These are phyloP conservation scores for Pseudorectes ferrugineus DNA, from an alignment of 2,113 vertebrate species.

Conservation along the genomic window DNA sequence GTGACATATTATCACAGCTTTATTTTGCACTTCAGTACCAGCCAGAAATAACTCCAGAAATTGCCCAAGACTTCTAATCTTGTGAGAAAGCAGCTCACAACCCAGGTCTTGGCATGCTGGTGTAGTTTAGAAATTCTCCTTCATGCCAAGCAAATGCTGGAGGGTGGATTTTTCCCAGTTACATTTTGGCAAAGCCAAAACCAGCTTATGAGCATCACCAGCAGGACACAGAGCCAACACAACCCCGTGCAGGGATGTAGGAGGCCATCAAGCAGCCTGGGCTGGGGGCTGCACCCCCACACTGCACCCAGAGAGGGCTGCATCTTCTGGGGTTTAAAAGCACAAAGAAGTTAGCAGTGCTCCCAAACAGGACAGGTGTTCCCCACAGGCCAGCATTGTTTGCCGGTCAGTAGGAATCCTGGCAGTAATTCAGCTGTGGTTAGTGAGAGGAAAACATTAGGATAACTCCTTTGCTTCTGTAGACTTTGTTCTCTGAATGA, in stretches of 20 bases:
- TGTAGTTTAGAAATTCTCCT: background rate
- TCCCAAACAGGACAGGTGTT: background rate
- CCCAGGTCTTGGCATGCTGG: accelerated
- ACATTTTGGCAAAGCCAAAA: background rate
- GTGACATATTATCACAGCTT: background rate
- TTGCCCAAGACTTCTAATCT: background rate
- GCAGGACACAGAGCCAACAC: accelerated
- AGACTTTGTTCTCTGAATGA: background rate
- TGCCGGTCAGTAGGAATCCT: background rate
- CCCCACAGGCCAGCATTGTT: accelerated
- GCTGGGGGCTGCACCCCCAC: background rate
- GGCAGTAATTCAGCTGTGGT: background rate
- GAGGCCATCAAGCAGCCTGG: accelerated
- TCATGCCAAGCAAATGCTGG: accelerated
- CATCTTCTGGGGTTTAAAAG: background rate
- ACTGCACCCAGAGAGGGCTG: accelerated
- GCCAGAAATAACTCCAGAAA: background rate
- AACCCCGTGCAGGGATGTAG: accelerated
- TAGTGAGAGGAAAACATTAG: background rate
- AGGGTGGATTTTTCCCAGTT: background rate
- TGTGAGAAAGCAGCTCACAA: background rate
- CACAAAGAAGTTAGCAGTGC: too few relatives aligned
- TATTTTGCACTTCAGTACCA: background rate
- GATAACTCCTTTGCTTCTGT: background rate
- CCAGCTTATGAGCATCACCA: background rate